phyloP scores from a whole-genome alignment of 2,888 invertebrate species.

The Arenicola marina region DNA sequence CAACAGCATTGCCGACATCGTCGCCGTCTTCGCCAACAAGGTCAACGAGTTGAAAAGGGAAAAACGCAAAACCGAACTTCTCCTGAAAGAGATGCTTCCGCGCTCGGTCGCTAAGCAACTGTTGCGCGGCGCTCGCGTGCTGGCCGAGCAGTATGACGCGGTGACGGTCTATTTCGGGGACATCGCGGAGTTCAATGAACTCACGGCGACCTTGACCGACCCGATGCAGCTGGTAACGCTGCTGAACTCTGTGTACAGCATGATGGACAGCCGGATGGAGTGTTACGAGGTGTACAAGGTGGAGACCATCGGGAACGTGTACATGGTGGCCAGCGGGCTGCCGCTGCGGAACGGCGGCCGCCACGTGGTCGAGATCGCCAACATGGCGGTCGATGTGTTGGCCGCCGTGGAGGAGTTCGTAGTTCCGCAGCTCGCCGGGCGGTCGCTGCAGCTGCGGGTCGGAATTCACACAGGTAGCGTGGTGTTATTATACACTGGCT shows the following conservation, averaged over 20 bases:
- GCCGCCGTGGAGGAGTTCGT: conserved; percentile 3
- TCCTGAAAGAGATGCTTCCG: conserved; percentile 11
- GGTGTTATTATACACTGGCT: too few relatives aligned
- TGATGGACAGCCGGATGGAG: conserved; percentile 49
- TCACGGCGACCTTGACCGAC: conserved; percentile 28
- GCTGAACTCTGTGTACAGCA: conserved; percentile 56
- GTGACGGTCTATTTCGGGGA: conserved; percentile 13
- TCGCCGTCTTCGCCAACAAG: conserved; percentile 1
- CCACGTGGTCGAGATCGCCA: conserved; percentile 20
- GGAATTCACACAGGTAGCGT: conserved; percentile 26
- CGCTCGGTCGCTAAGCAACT: conserved; percentile 1
- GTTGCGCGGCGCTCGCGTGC: background rate
- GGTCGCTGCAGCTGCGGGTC: conserved; percentile 12
- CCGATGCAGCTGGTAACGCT: conserved; percentile 41
- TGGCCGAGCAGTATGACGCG: conserved; percentile 7
- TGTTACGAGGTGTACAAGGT: conserved; percentile 42
- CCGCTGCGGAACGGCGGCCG: conserved; percentile 19
- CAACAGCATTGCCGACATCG: background rate
- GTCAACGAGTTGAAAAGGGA: conserved; percentile 4
- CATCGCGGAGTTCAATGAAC: conserved; percentile 1
- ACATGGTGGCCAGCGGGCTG: conserved; percentile 28
- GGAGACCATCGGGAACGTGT: conserved; percentile 25
- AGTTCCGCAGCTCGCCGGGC: conserved; percentile 6
- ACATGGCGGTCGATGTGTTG: conserved; percentile 20
- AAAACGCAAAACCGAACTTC: conserved; percentile 1